Conservation (phyloP, 2,888 invertebrate genomes). For the Noctua pronuba region DNA sequence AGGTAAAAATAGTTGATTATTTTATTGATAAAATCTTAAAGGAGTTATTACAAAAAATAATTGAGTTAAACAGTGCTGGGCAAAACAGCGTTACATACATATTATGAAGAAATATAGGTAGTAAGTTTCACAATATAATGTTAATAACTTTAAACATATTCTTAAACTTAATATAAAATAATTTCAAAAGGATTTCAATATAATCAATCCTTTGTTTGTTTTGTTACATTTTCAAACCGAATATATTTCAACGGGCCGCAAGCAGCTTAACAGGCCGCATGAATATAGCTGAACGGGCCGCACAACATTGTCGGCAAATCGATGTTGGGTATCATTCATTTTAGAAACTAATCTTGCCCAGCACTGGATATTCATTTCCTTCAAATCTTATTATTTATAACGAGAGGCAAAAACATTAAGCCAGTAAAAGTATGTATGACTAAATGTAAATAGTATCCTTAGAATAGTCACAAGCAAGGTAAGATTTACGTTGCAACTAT, state of each 20-base stretch:
- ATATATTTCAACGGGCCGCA: too few relatives aligned
- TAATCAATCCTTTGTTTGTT: too few relatives aligned
- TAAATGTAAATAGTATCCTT: constrained; percentile 55
- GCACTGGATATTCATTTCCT: constrained; percentile 28
- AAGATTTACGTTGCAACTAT: constrained; percentile 63
- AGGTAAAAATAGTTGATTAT: constrained; percentile 55
- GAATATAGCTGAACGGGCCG: constrained; percentile 18
- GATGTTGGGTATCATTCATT: not conserved
- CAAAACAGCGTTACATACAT: not conserved
- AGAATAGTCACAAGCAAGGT: constrained; percentile 65
- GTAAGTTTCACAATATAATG: not conserved
- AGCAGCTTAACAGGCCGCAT: not conserved
- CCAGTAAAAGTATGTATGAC: constrained; percentile 41
- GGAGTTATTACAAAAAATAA: constrained; percentile 50
- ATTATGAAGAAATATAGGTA: not conserved
- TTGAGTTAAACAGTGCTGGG: constrained; percentile 40
- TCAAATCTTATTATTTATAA: constrained; percentile 43
- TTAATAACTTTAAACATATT: constrained; percentile 13
- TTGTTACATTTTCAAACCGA: not conserved
- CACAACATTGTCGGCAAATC: not conserved
- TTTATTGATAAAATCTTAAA: constrained; percentile 45
- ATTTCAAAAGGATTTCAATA: too few relatives aligned
- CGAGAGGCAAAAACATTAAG: constrained; percentile 61
- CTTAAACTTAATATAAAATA: too few relatives aligned
- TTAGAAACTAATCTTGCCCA: constrained; percentile 29